Base-by-base conservation (phyloP, 2,888 invertebrate species). In the Osmoderma eremita region DNA sequence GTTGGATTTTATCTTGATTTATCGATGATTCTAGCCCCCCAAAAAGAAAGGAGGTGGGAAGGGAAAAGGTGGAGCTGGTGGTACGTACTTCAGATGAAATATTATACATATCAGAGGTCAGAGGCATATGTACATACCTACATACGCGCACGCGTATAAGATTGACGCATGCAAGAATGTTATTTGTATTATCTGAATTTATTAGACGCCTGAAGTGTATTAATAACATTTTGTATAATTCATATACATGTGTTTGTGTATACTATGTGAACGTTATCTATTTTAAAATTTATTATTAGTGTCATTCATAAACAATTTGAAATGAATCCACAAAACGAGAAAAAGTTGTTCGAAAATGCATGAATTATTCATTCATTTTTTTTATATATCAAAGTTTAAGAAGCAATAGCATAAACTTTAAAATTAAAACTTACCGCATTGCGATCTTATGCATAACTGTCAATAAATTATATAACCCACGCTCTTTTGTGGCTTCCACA, bases 41-140 rank as follows among this genome's bases (percentile, higher is more conserved):
- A 74, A 74, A 41, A 70, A 71, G 49, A 68, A 66, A 61, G 73
- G 69, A 30, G 70, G 70, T 65, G 69, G 70, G 8, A 69, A 71
- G 24, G 69, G 69, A 42, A 69, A 68, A 41, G 69, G 67, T 41
- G 70, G 70, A 48, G 56, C 54, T 12, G 70, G 65, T 49, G 70
- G 70, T 69, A 41, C 10, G 66, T 65, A 42, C 18, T 50, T 24
- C 50, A 50, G n/a, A 50, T 24, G 48, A 48, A 36, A 36, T 42
- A 8, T 42, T 5, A 42, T 42, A 3, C 6, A 36, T 36, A 36
- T 5, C 36, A 36, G 10, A 10, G 36, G 36, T 10, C 36, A 36
- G 36, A 36, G 10, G 10, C 10, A 36, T 36, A n/a, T 36, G 36
- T 42, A 42, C 17, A 13, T 17, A 5, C 8, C 5, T 12, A 15